Conservation (phyloP, 2,113 vertebrate genomes). For the Donacobius atricapilla region DNA sequence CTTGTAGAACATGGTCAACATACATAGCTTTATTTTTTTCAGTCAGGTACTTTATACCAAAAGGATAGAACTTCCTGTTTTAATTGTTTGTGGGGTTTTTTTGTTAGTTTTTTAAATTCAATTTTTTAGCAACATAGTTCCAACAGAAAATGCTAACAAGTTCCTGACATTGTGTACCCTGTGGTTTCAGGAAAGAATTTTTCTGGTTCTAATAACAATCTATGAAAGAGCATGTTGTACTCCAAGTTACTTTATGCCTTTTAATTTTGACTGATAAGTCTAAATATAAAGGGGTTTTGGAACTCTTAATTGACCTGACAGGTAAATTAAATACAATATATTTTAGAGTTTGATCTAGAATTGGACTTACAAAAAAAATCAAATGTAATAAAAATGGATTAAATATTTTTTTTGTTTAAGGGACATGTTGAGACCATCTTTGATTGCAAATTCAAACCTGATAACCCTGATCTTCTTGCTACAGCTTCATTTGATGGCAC, state of each 20-base stretch:
- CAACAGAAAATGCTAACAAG: neutral
- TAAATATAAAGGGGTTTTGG: neutral
- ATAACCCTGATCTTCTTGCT: slow-evolving; percentile 92
- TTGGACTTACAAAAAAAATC: neutral
- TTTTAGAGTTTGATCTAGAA: slow-evolving; percentile 8
- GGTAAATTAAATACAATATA: neutral
- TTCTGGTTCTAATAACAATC: neutral
- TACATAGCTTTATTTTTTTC: neutral
- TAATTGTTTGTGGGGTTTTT: neutral
- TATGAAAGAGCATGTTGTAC: neutral
- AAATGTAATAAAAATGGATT: slow-evolving; percentile 45
- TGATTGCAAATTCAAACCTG: slow-evolving; percentile 98
- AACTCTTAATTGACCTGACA: neutral
- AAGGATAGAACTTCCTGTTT: neutral
- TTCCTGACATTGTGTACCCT: neutral
- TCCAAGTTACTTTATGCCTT: neutral
- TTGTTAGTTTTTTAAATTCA: neutral
- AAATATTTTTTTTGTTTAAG: slow-evolving; percentile 71
- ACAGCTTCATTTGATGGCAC: slow-evolving; percentile 98
- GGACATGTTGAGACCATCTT: slow-evolving; percentile 99
- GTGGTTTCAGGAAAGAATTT: neutral
- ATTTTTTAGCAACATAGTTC: neutral
- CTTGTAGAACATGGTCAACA: neutral
- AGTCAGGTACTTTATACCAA: neutral
- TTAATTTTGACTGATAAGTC: neutral